Conservation (phyloP, 2,113 vertebrate genomes). For the Kryptolebias marmoratus region DNA sequence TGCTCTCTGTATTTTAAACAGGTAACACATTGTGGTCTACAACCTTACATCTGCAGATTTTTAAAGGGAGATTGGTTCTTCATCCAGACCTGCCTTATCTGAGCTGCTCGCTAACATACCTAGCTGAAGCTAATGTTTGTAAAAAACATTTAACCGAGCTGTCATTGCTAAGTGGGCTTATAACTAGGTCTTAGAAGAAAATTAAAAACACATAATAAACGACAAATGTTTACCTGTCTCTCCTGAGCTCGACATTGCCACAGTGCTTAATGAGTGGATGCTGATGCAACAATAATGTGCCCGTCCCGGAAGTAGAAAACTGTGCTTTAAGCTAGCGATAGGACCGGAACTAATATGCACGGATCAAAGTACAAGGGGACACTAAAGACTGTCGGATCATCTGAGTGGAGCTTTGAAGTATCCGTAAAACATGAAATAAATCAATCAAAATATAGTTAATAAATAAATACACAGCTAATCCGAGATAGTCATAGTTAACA, state of each 20-base stretch:
- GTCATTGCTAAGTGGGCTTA: rapidly evolving
- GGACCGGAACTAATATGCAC: constrained; percentile 30
- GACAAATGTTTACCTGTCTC: constrained; percentile 67
- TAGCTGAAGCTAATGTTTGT: constrained; percentile 6
- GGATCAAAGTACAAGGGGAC: constrained; percentile 1
- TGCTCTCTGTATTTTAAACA: neutral
- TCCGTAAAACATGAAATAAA: too few relatives aligned
- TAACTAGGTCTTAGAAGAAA: neutral
- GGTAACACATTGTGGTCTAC: rapidly evolving
- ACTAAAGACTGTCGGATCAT: neutral
- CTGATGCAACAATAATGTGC: constrained; percentile 84
- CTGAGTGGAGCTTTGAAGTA: too few relatives aligned
- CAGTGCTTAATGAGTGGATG: constrained; percentile 31
- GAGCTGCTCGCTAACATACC: constrained; percentile 1
- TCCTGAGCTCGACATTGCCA: constrained; percentile 71
- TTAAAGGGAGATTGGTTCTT: neutral
- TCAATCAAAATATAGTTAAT: too few relatives aligned
- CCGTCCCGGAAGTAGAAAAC: constrained; percentile 68
- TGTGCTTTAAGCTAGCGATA: too few relatives aligned
- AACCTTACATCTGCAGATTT: neutral
- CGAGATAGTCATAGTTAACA: too few relatives aligned
- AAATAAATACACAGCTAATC: too few relatives aligned
- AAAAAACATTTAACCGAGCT: neutral
- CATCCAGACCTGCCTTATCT: neutral
- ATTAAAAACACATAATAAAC: neutral